Percentiles rank a stretch among this genome's conserved stretches.
Evolutionary conservation across 2,113 vertebrate species (phyloP).

Genomic region (Melanotaenia duboulayi): DNA sequence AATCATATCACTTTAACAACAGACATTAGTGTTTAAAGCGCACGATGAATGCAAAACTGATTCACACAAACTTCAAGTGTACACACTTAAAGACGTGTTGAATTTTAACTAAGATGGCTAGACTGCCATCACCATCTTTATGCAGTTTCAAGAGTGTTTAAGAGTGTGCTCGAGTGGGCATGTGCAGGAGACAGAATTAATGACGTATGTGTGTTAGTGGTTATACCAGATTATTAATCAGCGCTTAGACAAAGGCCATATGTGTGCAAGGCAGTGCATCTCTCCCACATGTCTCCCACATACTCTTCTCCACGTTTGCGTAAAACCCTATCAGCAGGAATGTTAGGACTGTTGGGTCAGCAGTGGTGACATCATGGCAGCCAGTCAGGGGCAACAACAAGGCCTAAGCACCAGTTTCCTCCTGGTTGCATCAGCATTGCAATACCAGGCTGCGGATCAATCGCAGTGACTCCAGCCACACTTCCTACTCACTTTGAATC

Average conservation of each 20-base stretch:
- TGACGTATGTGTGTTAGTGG: slow-evolving; percentile 39
- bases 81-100: slow-evolving; percentile 66
- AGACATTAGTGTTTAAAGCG: slow-evolving; percentile 30
- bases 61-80: slow-evolving; percentile 28
- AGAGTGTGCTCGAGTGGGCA: slow-evolving; percentile 61
- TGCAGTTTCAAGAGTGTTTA: slow-evolving; percentile 36
- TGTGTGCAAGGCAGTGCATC: slow-evolving; percentile 63
- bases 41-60: slow-evolving; percentile 47
- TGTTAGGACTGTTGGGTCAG: slow-evolving; percentile 75
- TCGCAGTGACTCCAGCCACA: slow-evolving; percentile 28
- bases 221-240: slow-evolving; percentile 72
- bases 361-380: slow-evolving; percentile 76
- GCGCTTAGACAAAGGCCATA: slow-evolving; percentile 69
- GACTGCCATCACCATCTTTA: slow-evolving; percentile 57
- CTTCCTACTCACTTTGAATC: slow-evolving; percentile 26
- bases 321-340: slow-evolving; percentile 71
- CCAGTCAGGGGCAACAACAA: slow-evolving; percentile 55
- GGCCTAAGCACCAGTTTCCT: slow-evolving; percentile 62
- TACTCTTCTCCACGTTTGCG: slow-evolving; percentile 36
- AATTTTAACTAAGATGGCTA: slow-evolving; percentile 70
- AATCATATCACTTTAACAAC: slow-evolving; percentile 30
- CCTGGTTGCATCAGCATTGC: slow-evolving; percentile 67
- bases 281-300: slow-evolving; percentile 52
- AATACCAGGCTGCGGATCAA: slow-evolving; percentile 42
- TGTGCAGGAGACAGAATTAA: slow-evolving; percentile 73